These are phyloP conservation scores for Bucco capensis DNA, from an alignment of 2,113 vertebrate species.

Conservation along the genomic window DNA sequence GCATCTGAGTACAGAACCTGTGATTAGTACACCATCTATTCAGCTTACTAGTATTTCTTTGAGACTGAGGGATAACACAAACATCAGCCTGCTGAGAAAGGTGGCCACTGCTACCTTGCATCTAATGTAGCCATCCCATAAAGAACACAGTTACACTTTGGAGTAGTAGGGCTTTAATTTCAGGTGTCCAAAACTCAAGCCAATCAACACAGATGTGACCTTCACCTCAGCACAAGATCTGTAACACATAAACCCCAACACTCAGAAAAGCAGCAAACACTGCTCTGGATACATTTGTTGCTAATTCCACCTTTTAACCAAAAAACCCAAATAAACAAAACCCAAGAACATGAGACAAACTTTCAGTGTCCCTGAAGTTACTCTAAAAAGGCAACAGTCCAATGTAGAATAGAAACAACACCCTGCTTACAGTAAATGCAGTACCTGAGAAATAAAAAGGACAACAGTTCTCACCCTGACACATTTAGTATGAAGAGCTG, in stretches of 20 bases:
- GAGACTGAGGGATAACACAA: background rate
- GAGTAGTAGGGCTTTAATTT: background rate
- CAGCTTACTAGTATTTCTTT: background rate
- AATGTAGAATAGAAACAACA: background rate
- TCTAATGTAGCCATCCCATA: background rate
- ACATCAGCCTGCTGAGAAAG: background rate
- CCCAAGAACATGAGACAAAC: background rate
- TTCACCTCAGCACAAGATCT: background rate
- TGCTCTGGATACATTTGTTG: background rate
- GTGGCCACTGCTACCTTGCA: background rate
- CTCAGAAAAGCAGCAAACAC: background rate
- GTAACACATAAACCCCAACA: background rate
- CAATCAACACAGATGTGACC: background rate
- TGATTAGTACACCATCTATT: background rate
- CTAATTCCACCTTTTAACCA: background rate
- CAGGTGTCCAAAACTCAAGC: background rate
- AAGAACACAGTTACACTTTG: fast-evolving
- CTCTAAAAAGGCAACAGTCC: background rate
- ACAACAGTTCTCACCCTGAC: background rate
- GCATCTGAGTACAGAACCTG: background rate
- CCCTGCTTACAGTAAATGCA: background rate
- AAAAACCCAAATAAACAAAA: background rate
- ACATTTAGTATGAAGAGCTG: background rate
- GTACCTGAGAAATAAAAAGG: background rate
- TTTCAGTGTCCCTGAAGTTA: background rate